These are phyloP conservation scores for Antrozous pallidus DNA, from an alignment of 2,797 vertebrate genomes.

Conservation along the genomic window DNA sequence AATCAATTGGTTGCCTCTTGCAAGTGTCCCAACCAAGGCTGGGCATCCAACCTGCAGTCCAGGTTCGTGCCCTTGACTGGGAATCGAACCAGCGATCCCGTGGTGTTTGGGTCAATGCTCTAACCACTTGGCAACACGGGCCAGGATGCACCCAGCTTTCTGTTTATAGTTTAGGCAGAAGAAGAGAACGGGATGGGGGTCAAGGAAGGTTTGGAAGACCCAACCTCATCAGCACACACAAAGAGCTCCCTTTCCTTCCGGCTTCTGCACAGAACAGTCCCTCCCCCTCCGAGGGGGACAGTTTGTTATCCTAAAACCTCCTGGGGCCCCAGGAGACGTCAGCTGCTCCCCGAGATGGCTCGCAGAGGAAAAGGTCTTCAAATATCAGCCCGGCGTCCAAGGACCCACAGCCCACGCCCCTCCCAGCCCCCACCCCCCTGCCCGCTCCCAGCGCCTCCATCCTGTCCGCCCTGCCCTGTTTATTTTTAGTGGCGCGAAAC, in stretches of 20 bases:
- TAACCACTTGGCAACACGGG: too few species aligned
- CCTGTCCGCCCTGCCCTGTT: conserved; percentile 21
- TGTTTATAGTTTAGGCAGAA: not conserved
- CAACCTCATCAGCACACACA: not conserved
- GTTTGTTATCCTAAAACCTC: conserved; percentile 58
- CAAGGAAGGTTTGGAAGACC: too few species aligned
- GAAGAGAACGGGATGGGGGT: not conserved
- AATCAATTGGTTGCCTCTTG: too few species aligned
- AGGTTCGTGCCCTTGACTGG: too few species aligned
- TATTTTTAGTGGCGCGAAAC: conserved; percentile 68
- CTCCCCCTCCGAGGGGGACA: not conserved
- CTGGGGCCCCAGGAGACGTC: conserved; percentile 7
- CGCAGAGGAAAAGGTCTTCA: not conserved
- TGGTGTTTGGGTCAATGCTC: too few species aligned
- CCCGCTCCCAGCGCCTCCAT: not conserved
- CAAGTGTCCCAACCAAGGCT: too few species aligned
- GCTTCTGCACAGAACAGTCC: conserved; percentile 49
- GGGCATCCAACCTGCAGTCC: too few species aligned
- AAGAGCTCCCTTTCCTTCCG: not conserved
- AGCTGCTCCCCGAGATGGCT: conserved; percentile 23
- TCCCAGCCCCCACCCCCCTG: not conserved
- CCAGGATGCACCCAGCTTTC: not conserved
- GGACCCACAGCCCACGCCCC: not conserved
- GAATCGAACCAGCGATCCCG: too few species aligned
- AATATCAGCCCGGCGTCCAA: not conserved